Percentiles rank a stretch among this genome's conserved stretches.
Conservation (phyloP, 2,888 invertebrate species). For the Dolomedes plantarius region DNA sequence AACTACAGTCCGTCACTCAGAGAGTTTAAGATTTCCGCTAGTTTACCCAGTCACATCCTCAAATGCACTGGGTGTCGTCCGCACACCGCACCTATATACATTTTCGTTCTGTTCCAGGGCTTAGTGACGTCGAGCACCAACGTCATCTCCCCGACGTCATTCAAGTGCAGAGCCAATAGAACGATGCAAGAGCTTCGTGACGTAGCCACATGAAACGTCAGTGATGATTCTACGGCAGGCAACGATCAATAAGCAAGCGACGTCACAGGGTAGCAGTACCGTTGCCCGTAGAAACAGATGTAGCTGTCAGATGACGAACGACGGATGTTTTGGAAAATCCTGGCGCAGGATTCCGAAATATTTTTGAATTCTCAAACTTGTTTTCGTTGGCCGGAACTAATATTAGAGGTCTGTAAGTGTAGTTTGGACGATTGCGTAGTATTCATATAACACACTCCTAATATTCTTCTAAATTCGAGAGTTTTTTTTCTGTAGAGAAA, state of each 20-base stretch:
- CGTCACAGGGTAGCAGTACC: conserved; percentile 40
- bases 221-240: not conserved
- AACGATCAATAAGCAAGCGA: conserved; percentile 5
- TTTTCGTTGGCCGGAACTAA: not conserved
- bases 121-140: not conserved
- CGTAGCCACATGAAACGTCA: not conserved
- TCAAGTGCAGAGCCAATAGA: not conserved
- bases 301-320: not conserved
- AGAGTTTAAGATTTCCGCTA: not conserved
- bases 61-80: conserved; percentile 2
- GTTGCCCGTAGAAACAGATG: conserved; percentile 4
- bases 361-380: not conserved
- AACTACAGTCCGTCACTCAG: conserved; percentile 17
- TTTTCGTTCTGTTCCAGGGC: not conserved
- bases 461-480: too few relatives aligned
- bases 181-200: not conserved
- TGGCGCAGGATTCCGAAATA: not conserved
- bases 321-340: conserved; percentile 15
- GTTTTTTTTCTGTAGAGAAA: too few relatives aligned
- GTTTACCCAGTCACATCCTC: not conserved
- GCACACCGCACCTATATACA: not conserved
- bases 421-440: not conserved
- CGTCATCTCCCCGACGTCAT: not conserved
- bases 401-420: not conserved
- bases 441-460: too few relatives aligned